These are phyloP conservation scores for Morone chrysops DNA, from an alignment of 2,113 vertebrate genomes.

Conservation along the genomic window DNA sequence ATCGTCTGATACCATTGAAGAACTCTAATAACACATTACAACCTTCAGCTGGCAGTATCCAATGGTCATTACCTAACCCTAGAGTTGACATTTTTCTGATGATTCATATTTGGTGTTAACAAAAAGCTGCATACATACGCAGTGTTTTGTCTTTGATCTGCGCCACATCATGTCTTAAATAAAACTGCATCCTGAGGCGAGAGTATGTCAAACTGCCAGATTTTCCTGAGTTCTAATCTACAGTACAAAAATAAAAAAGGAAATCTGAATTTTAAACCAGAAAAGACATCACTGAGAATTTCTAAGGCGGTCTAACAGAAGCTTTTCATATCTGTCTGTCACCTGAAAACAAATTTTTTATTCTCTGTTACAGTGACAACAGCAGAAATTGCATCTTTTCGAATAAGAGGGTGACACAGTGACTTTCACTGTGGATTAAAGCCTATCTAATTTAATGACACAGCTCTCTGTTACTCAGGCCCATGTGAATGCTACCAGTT, in stretches of 20 bases:
- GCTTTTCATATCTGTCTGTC: not conserved
- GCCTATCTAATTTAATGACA: not conserved
- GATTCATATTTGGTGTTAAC: not conserved
- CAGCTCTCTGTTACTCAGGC: slow-evolving; percentile 12
- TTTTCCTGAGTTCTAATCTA: no score
- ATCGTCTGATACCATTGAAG: not conserved
- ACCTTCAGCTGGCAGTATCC: slow-evolving; percentile 1
- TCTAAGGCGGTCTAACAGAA: not conserved
- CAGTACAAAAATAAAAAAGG: not conserved
- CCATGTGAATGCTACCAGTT: not conserved
- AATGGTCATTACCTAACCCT: not conserved
- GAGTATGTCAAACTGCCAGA: no score
- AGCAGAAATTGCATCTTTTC: not conserved
- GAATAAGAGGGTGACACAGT: not conserved
- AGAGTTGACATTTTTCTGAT: not conserved
- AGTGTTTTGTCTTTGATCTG: not conserved
- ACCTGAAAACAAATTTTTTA: no score
- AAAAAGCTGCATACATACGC: not conserved
- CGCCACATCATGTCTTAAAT: not conserved
- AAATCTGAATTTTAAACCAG: not conserved
- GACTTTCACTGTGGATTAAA: not conserved
- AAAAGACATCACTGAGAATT: not conserved
- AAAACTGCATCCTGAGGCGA: not conserved
- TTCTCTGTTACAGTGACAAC: not conserved
- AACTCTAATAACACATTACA: no score